phyloP scores from a whole-genome alignment of 2,797 vertebrate genomes.

The Choloepus didactylus region DNA sequence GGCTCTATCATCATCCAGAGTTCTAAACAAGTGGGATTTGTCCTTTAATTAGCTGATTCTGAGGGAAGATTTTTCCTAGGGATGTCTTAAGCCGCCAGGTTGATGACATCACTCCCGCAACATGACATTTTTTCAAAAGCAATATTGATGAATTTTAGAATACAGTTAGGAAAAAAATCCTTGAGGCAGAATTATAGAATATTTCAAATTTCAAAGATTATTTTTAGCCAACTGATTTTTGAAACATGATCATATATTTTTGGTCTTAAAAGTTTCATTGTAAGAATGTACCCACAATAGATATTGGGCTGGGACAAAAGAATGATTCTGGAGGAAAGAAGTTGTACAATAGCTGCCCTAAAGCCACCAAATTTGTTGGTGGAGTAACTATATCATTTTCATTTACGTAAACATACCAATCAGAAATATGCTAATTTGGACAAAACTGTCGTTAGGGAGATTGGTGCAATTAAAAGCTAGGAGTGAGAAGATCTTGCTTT shows the following conservation, averaged over 20 bases:
- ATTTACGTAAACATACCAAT: neutral
- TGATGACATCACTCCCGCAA: too few species aligned
- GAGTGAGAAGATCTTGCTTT: neutral
- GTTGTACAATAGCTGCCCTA: neutral
- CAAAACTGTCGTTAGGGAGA: neutral
- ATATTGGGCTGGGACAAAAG: neutral
- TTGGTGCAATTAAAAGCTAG: neutral
- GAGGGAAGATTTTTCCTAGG: too few species aligned
- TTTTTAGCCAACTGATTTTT: neutral
- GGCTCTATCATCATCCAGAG: too few species aligned
- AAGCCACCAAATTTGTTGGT: neutral
- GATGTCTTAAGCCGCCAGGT: too few species aligned
- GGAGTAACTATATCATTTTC: neutral
- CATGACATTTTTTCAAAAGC: neutral
- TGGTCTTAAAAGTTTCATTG: neutral
- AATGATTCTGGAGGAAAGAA: neutral
- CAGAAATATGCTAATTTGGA: neutral
- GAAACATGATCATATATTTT: neutral
- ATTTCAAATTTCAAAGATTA: neutral
- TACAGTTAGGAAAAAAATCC: neutral
- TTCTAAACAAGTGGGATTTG: too few species aligned
- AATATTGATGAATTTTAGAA: neutral
- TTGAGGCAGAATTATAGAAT: neutral
- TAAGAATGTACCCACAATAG: neutral
- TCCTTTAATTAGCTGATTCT: too few species aligned